A percentile compares a stretch with the other conserved stretches of the same genome.
Evolutionary conservation across 2,113 vertebrate species (phyloP).

Genomic region (Murina feae): DNA sequence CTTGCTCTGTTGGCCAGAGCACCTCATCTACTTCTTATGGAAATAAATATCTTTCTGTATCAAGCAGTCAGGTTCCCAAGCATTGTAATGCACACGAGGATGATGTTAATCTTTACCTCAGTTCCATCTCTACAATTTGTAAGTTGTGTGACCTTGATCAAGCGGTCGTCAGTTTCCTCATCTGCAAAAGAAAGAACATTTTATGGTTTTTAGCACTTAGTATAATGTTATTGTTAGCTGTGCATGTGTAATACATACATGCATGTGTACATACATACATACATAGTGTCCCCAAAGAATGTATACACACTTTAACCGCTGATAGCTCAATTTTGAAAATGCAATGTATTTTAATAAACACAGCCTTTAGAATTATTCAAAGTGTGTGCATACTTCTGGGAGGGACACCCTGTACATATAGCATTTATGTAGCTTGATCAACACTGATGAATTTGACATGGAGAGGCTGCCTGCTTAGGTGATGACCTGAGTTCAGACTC

Average conservation of each 20-base stretch:
- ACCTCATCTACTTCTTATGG: background rate
- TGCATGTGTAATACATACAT: background rate
- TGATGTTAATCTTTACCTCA: background rate
- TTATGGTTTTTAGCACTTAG: background rate
- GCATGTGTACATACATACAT: background rate
- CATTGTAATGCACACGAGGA: background rate
- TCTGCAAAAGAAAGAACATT: background rate
- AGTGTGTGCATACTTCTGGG: too few relatives aligned
- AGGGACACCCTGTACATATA: too few relatives aligned
- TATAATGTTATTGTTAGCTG: background rate
- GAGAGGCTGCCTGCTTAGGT: background rate
- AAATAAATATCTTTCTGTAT: background rate
- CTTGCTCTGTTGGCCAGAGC: accelerated
- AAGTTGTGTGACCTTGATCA: background rate
- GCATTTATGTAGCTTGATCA: background rate
- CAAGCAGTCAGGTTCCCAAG: background rate
- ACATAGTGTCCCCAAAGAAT: background rate
- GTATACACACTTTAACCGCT: too few relatives aligned
- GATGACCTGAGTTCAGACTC: background rate
- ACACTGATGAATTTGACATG: background rate
- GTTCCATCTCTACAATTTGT: background rate
- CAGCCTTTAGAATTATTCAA: too few relatives aligned
- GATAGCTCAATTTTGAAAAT: too few relatives aligned
- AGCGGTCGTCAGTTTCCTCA: background rate
- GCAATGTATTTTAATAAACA: too few relatives aligned